These are phyloP conservation scores for Selenia dentaria DNA, from an alignment of 2,888 invertebrate species.

Conservation along the genomic window DNA sequence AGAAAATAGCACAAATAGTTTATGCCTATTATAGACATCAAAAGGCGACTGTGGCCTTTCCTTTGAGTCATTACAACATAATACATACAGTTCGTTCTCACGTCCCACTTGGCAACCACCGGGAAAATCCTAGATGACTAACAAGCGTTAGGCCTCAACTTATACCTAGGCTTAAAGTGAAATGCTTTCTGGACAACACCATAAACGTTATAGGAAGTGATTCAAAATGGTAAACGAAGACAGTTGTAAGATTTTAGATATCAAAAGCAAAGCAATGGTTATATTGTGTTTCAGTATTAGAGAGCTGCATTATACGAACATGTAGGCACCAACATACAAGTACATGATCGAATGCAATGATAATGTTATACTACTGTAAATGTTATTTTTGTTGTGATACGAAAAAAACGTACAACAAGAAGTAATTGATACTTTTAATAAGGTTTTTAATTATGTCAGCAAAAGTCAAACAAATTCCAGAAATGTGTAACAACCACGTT, in stretches of 20 bases:
- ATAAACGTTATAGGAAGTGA: slow-evolving; percentile 51
- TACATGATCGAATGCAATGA: no score
- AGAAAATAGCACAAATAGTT: no score
- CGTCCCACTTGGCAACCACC: slow-evolving; percentile 28
- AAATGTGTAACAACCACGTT: no score
- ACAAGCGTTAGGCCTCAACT: slow-evolving; percentile 36
- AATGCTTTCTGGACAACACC: slow-evolving; percentile 54
- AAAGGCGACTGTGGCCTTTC: no score
- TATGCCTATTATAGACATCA: no score
- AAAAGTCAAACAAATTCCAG: no score
- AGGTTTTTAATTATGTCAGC: no score
- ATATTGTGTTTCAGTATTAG: not conserved
- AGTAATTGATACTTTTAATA: no score
- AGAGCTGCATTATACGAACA: slow-evolving; percentile 16
- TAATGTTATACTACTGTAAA: no score
- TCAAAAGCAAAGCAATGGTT: slow-evolving; percentile 19
- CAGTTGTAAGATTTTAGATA: slow-evolving; percentile 49
- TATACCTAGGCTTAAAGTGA: slow-evolving; percentile 41
- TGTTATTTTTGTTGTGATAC: no score
- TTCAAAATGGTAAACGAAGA: slow-evolving; percentile 30
- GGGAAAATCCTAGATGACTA: slow-evolving; percentile 48
- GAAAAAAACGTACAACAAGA: no score
- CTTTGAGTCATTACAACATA: slow-evolving; percentile 16
- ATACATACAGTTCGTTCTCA: slow-evolving; percentile 25
- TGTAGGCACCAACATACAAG: no score